Percentiles rank a stretch among this genome's conserved stretches.
phyloP scores from a whole-genome alignment of 2,888 invertebrate species.

The Cerastis leucographa region DNA sequence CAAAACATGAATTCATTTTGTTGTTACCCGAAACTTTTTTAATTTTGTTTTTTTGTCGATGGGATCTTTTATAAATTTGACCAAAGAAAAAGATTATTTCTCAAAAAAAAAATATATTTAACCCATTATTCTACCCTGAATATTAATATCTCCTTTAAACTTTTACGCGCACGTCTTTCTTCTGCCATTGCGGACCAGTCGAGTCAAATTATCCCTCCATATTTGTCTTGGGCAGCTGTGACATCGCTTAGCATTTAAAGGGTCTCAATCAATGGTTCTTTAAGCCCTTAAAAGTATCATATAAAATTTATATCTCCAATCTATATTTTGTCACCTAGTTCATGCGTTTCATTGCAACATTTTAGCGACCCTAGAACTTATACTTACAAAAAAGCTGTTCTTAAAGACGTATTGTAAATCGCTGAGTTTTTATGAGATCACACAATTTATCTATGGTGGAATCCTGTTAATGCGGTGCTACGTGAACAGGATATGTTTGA shows the following conservation, averaged over 20 bases:
- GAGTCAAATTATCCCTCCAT: neutral
- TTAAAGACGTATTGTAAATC: constrained; percentile 61
- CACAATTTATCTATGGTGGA: constrained; percentile 58
- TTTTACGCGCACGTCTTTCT: neutral
- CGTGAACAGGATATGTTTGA: constrained; percentile 45
- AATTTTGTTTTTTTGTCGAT: neutral
- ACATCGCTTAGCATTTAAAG: neutral
- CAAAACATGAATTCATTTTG: neutral
- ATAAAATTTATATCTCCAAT: neutral
- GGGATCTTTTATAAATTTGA: neutral
- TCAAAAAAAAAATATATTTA: neutral
- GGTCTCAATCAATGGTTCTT: neutral
- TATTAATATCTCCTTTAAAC: neutral
- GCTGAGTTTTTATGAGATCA: constrained; percentile 60
- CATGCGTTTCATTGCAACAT: constrained; percentile 30
- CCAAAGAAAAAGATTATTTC: neutral
- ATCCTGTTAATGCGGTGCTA: constrained; percentile 54
- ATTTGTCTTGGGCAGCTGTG: neutral
- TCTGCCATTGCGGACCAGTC: neutral
- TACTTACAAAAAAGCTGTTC: constrained; percentile 44
- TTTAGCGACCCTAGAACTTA: constrained; percentile 43
- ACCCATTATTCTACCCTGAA: neutral
- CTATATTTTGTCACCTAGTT: neutral
- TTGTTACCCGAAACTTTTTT: neutral
- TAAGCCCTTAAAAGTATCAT: neutral